phyloP scores from a whole-genome alignment of 2,888 invertebrate genomes.

The Parelbella ahira region DNA sequence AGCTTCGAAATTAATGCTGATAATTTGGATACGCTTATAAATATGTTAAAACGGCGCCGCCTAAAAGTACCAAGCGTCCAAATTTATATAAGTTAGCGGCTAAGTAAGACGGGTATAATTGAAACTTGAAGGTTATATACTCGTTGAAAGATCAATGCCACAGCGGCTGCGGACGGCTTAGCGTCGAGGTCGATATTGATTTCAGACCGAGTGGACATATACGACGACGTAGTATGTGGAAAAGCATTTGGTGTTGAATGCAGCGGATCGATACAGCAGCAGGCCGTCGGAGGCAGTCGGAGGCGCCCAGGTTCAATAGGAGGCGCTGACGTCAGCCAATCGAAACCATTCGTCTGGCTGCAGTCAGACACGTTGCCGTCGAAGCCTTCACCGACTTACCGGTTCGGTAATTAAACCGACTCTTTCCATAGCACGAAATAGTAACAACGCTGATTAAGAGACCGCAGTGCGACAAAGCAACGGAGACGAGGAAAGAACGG shows the following conservation, averaged over 20 bases:
- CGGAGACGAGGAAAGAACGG: constrained; percentile 34
- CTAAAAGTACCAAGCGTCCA: constrained; percentile 10
- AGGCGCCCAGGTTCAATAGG: constrained; percentile 60
- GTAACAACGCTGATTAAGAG: constrained; percentile 32
- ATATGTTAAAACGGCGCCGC: constrained; percentile 5
- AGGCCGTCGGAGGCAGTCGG: constrained; percentile 54
- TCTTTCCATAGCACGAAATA: constrained; percentile 46
- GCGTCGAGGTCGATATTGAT: constrained; percentile 23
- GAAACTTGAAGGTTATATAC: constrained; percentile 27
- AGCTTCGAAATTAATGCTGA: not conserved
- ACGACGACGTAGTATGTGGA: constrained; percentile 28
- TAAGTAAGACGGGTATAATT: constrained; percentile 17
- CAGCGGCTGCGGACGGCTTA: constrained; percentile 16
- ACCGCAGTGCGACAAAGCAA: constrained; percentile 57
- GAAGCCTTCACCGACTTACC: constrained; percentile 77
- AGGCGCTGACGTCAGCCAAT: constrained; percentile 66
- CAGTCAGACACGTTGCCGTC: constrained; percentile 60
- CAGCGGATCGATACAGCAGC: constrained; percentile 70
- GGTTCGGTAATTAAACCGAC: constrained; percentile 59
- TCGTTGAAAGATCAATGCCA: constrained; percentile 36
- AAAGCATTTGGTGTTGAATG: constrained; percentile 50
- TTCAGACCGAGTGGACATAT: constrained; percentile 27
- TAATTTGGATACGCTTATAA: constrained; percentile 2
- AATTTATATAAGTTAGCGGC: constrained; percentile 17
- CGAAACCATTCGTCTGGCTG: constrained; percentile 59